phyloP scores from a whole-genome alignment of 2,888 invertebrate species.

The Aspidiotus rigidus region DNA sequence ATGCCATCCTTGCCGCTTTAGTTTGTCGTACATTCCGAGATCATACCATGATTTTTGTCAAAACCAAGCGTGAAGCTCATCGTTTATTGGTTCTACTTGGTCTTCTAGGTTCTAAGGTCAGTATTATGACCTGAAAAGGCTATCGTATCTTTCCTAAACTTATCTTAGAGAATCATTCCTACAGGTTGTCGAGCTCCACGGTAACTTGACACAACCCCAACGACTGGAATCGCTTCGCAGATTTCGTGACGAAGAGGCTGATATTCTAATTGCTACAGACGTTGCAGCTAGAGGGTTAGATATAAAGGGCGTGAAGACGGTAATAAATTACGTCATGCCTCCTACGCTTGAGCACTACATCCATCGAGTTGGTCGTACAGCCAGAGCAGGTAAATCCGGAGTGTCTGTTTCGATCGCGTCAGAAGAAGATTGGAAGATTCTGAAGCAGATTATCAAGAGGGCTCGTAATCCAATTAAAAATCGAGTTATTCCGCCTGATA shows the following conservation, averaged over 20 bases:
- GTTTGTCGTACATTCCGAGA: constrained; percentile 82
- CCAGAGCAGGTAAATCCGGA: constrained; percentile 86
- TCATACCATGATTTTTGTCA: constrained; percentile 89
- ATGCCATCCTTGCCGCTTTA: constrained; percentile 74
- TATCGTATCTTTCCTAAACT: neutral
- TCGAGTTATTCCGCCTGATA: constrained; percentile 76
- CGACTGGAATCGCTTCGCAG: constrained; percentile 77
- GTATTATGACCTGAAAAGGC: neutral
- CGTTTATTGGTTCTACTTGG: constrained; percentile 84
- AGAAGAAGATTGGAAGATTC: constrained; percentile 79
- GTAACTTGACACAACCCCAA: constrained; percentile 91
- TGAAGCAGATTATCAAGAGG: constrained; percentile 82
- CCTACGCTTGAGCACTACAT: constrained; percentile 92
- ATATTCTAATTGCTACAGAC: constrained; percentile 88
- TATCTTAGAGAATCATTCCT: neutral
- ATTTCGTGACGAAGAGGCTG: constrained; percentile 76
- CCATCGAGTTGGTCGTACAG: constrained; percentile 91
- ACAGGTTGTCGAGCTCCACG: constrained; percentile 78
- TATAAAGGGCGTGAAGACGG: constrained; percentile 93
- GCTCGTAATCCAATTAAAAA: constrained; percentile 79
- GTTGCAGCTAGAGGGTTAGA: constrained; percentile 90
- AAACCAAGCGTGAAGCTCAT: constrained; percentile 93
- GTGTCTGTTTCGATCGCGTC: constrained; percentile 91
- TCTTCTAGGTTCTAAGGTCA: constrained; percentile 73
- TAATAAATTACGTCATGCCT: constrained; percentile 93